phyloP scores from a whole-genome alignment of 2,888 invertebrate species.

The Melanostoma scalare region DNA sequence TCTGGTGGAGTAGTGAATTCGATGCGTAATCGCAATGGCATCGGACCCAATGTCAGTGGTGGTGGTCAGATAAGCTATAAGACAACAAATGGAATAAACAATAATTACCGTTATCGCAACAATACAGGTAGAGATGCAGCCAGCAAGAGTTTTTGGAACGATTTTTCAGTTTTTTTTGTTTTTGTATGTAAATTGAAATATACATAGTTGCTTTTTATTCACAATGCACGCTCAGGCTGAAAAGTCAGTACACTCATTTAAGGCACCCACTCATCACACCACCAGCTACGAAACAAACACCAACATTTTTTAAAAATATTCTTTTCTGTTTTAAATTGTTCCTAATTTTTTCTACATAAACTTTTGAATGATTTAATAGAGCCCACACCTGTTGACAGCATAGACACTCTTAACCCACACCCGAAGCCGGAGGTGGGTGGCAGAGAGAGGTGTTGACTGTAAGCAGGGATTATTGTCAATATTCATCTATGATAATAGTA shows the following conservation, averaged over 20 bases:
- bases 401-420: background rate
- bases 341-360: constrained; percentile 10
- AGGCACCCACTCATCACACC: constrained; percentile 49
- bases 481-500: constrained; percentile 56
- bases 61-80: constrained; percentile 76
- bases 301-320: constrained; percentile 6
- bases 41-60: constrained; percentile 62
- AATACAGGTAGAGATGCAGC: constrained; percentile 78
- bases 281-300: constrained; percentile 56
- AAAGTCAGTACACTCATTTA: constrained; percentile 57
- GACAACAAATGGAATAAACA: constrained; percentile 80
- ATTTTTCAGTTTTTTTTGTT: constrained; percentile 48
- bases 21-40: constrained; percentile 61
- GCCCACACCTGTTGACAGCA: constrained; percentile 15
- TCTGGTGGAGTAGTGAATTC: constrained; percentile 42
- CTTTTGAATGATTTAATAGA: constrained; percentile 6
- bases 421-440: background rate
- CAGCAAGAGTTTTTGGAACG: constrained; percentile 58
- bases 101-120: constrained; percentile 82
- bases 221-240: constrained; percentile 61
- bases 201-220: constrained; percentile 40
- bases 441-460: background rate
- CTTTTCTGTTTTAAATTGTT: background rate
- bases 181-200: constrained; percentile 9
- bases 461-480: constrained; percentile 51